These are phyloP conservation scores for Parapsyche elsis DNA, from an alignment of 1,140 invertebrate genomes.

Conservation along the genomic window DNA sequence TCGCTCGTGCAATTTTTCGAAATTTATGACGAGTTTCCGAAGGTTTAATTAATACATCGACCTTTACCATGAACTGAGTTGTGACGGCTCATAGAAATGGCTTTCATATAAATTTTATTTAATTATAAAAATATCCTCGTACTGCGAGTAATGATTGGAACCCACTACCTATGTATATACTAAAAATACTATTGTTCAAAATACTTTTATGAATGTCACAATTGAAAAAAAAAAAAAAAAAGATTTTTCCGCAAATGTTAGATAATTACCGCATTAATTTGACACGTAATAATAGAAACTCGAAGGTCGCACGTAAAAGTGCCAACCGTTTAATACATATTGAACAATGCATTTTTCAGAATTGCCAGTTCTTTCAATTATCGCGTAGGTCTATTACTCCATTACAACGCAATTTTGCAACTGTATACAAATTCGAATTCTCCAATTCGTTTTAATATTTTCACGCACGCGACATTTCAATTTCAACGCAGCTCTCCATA, in stretches of 20 bases:
- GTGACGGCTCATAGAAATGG: too few relatives aligned
- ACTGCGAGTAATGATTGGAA: too few relatives aligned
- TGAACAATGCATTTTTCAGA: slow-evolving; percentile 13
- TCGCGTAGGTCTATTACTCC: background rate
- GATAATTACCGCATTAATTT: slow-evolving; percentile 5
- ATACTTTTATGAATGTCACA: background rate
- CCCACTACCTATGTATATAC: too few relatives aligned
- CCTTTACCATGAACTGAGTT: background rate
- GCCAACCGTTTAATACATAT: background rate
- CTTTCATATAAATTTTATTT: too few relatives aligned
- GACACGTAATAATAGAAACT: slow-evolving; percentile 27
- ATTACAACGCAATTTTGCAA: too few relatives aligned
- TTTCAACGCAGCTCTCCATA: background rate
- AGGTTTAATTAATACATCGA: slow-evolving; percentile 8
- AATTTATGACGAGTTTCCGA: too few relatives aligned
- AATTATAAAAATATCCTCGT: too few relatives aligned
- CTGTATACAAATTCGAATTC: background rate
- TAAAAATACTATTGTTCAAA: too few relatives aligned
- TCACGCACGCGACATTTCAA: background rate
- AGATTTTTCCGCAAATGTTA: background rate
- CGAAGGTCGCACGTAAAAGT: slow-evolving; percentile 31
- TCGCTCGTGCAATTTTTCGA: too few relatives aligned
- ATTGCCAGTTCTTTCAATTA: background rate
- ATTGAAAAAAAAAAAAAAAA: background rate
- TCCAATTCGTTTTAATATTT: background rate